Percentiles rank a stretch among this genome's conserved stretches.
Evolutionary conservation across 2,888 invertebrate species (phyloP).

Genomic region (Conops quadrifasciatus): DNA sequence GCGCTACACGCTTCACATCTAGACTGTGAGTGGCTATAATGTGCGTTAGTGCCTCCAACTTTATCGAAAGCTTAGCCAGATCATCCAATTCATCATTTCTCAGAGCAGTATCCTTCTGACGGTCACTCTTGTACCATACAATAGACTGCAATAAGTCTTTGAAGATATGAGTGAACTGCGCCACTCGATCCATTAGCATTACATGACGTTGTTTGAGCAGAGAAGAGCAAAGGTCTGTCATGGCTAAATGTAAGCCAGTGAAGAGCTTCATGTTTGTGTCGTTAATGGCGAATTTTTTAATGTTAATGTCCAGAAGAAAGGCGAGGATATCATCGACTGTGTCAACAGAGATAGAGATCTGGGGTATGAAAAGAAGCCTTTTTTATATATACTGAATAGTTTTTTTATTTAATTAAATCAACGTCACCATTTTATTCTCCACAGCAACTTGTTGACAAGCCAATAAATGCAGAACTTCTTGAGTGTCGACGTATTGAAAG

Average conservation of each 20-base stretch:
- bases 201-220: conserved; percentile 54
- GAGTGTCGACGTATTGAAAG: conserved; percentile 42
- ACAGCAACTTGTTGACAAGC: conserved; percentile 54
- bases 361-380: not conserved
- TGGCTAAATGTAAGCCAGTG: conserved; percentile 48
- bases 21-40: conserved; percentile 52
- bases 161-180: conserved; percentile 58
- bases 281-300: conserved; percentile 52
- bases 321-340: conserved; percentile 59
- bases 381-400: too few relatives aligned
- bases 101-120: conserved; percentile 55
- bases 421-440: conserved; percentile 54
- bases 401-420: not conserved
- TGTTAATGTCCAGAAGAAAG: conserved; percentile 57
- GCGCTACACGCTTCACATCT: conserved; percentile 61
- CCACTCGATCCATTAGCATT: conserved; percentile 58
- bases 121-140: conserved; percentile 60
- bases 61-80: conserved; percentile 56
- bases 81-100: conserved; percentile 55
- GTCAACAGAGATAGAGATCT: conserved; percentile 56
- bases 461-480: conserved; percentile 50
- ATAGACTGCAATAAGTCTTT: conserved; percentile 60
- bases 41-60: conserved; percentile 58
- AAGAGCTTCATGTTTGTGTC: conserved; percentile 54
- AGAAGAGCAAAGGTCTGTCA: conserved; percentile 53